Evolutionary conservation across 2,888 invertebrate genomes (phyloP), one percentile per base, ranked within the genome.

Genomic region (Sarcophaga variegata): DNA sequence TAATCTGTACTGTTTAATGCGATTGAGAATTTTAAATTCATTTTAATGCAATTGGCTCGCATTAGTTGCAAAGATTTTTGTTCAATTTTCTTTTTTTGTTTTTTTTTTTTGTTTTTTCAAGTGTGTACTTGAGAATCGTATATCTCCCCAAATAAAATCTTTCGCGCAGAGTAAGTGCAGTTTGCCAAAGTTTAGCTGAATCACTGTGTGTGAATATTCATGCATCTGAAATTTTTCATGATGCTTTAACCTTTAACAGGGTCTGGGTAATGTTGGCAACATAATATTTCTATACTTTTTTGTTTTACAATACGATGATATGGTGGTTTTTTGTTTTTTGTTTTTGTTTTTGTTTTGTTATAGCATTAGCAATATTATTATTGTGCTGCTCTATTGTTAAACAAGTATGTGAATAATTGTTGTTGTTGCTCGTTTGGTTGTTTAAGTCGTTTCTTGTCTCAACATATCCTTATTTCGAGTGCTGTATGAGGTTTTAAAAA

Each of bases 171-270:
- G 10, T 25, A 47, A 45, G 25, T 60, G 22, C 49, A 25, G 1
- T 10, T 37, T 37, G 37, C 8, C 37, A 37, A 37, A 10, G 37
- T 37, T 37, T 37, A 37, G 10, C 37, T 37, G 37, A 37, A n/a
- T 64, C 49, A 12, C 17, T 47, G 27, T 72, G 54, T 76, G 66
- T 76, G 77, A 87, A 85, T 87, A 82, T 87, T 82, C 80, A 82
- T 80, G 80, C 74, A 45, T 66, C 10, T 11, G 45, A 82, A 79
- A 37, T 72, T 76, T 78, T 77, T 74, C 63, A 86, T 88, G 88
- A 86, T 75, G 80, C 80, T 88, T 88, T 88, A 81, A 84, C 86
- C 88, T 88, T 88, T 88, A 83, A 67, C 84, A 86, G 88, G 88
- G 86, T 86, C 86, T 88, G 70, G 81, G 75, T 71, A 81, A 83